Base-by-base conservation (phyloP, 1,140 invertebrate species). In the Dysdera silvatica region DNA sequence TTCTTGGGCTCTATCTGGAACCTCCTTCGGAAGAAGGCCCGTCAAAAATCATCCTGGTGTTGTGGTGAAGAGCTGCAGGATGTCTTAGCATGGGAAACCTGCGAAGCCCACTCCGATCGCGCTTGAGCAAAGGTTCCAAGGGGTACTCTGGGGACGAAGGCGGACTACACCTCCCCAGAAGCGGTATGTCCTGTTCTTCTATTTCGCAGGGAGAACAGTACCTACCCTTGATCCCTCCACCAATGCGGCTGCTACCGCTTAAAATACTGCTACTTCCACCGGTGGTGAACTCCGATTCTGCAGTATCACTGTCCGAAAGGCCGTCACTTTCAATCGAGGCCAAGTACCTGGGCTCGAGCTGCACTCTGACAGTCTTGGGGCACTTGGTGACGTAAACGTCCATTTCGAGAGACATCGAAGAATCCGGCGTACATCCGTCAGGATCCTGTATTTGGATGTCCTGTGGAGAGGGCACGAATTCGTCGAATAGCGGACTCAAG, bases 311-410 rank as follows among this genome's bases (percentile, higher is more conserved):
- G 60, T 67, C 66, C 52, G 70, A 71, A n/a, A 72, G 59, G 24
- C 69, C 70, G 57, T 71, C 70, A 40, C 67, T 71, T 56, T 71
- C 70, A 12, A 72, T 66, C 37, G 71, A 71, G 37, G 71, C 71
- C 31, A 72, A 58, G 40, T 63, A 56, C 41, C 49, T 52, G 43
- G 65, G 58, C 47, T 61, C 65, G 41, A 61, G n/a, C 35, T 58
- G 58, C 20, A 67, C 61, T 32, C 49, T 48, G 41, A 47, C 48
- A 18, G 57, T 52, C 4, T 37, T 31, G 48, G 62, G 43, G 57
- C 64, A 66, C 48, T 66, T 58, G 26, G 61, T 47, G 52, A 40
- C 33, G 47, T 54, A 47, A 35, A 65, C 48, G 37, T 60, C 56
- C 59, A 67, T 61, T 33, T 58, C 52, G 40, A 49, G 45, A 12